Conservation (phyloP, 1,140 invertebrate species). For the Aethina tumida region DNA sequence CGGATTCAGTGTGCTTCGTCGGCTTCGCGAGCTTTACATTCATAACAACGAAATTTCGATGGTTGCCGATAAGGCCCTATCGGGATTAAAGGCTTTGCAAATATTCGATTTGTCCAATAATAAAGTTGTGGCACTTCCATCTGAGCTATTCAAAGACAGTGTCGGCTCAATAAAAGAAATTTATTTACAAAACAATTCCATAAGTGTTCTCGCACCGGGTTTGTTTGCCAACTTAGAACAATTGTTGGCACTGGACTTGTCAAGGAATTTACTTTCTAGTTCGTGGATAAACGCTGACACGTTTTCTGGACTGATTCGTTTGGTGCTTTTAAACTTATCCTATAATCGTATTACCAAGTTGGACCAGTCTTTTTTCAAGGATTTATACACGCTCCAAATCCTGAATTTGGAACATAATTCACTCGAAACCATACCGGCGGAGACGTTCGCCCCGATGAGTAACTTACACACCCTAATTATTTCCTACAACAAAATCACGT, state of each 20-base stretch:
- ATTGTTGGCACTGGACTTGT: conserved; percentile 75
- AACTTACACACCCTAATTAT: conserved; percentile 73
- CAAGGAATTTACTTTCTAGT: conserved; percentile 75
- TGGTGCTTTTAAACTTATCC: conserved; percentile 77
- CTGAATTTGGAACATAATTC: conserved; percentile 71
- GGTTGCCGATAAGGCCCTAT: conserved; percentile 70
- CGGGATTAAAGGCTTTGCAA: conserved; percentile 65
- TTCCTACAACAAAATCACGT: conserved; percentile 67
- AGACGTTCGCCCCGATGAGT: conserved; percentile 73
- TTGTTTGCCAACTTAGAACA: conserved; percentile 76
- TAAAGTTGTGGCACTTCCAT: conserved; percentile 77
- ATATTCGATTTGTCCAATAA: conserved; percentile 79
- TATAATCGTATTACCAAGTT: conserved; percentile 73
- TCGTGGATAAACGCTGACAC: conserved; percentile 72
- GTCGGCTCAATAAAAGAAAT: conserved; percentile 72
- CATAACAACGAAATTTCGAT: conserved; percentile 78
- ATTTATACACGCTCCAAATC: conserved; percentile 73
- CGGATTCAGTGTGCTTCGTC: conserved; percentile 65
- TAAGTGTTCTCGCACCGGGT: conserved; percentile 66
- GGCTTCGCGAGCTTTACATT: conserved; percentile 65
- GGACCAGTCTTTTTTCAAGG: conserved; percentile 68
- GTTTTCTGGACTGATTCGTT: conserved; percentile 75
- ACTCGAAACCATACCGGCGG: conserved; percentile 65
- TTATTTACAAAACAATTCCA: conserved; percentile 80
- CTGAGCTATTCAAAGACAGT: conserved; percentile 69